Percentiles rank a stretch among this genome's conserved stretches.
These are phyloP conservation scores for Tetraneura akinire DNA, from an alignment of 1,140 invertebrate species.

Conservation along the genomic window DNA sequence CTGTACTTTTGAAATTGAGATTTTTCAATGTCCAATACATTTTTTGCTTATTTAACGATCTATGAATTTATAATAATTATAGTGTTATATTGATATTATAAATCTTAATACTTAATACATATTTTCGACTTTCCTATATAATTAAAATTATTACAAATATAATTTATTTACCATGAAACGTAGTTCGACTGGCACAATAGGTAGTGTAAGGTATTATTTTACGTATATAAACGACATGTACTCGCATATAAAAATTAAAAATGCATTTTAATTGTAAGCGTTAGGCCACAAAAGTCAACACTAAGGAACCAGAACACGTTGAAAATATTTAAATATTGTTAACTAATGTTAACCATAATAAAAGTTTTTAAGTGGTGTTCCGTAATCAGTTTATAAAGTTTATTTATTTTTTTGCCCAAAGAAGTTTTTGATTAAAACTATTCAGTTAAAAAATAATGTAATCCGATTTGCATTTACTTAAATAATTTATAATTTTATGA, in stretches of 20 bases:
- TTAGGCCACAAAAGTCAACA: slow-evolving; percentile 13
- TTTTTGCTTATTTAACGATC: too few relatives aligned
- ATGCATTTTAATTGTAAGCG: slow-evolving; percentile 23
- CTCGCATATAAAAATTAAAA: slow-evolving; percentile 22
- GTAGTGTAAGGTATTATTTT: not conserved
- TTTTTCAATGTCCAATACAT: too few relatives aligned
- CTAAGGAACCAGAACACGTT: slow-evolving; percentile 12
- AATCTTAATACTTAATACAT: too few relatives aligned
- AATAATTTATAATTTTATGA: slow-evolving; percentile 42
- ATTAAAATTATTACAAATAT: too few relatives aligned
- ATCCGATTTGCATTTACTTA: slow-evolving; percentile 46
- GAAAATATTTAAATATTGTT: slow-evolving; percentile 28
- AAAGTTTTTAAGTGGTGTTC: slow-evolving; percentile 32
- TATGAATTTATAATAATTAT: too few relatives aligned
- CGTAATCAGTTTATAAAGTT: slow-evolving; percentile 32
- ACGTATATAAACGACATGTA: not conserved
- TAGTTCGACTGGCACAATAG: too few relatives aligned
- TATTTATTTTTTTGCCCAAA: slow-evolving; percentile 15
- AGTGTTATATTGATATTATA: too few relatives aligned
- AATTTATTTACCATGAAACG: too few relatives aligned
- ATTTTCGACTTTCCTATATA: too few relatives aligned
- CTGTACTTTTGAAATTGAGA: too few relatives aligned
- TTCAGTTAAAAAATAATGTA: slow-evolving; percentile 29
- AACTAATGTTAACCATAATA: slow-evolving; percentile 30
- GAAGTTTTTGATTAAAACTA: slow-evolving; percentile 34